Conservation (phyloP, 2,797 vertebrate species). For the Mormyrops boulengeri region DNA sequence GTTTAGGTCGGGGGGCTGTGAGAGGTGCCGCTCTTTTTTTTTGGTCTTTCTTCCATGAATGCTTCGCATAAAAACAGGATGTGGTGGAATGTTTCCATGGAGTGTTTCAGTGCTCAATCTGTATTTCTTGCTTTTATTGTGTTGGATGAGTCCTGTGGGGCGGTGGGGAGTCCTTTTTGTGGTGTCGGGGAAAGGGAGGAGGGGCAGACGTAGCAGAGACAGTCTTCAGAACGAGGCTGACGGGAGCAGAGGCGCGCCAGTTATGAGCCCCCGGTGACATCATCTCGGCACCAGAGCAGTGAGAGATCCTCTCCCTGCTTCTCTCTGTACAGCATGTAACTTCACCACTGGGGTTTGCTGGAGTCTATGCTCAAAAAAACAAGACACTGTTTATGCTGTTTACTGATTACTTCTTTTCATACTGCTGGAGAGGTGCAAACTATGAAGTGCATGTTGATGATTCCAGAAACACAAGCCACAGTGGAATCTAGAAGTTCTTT, state of each 20-base stretch:
- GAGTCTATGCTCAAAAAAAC: conserved; percentile 18
- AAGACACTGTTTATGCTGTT: conserved; percentile 8
- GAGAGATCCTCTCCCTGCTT: conserved; percentile 23
- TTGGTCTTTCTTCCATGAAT: conserved; percentile 1
- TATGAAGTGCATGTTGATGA: neutral
- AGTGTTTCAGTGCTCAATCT: conserved; percentile 11
- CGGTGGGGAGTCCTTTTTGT: neutral
- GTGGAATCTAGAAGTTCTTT: neutral
- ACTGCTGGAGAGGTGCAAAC: neutral
- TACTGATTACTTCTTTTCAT: neutral
- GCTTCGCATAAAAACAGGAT: conserved; percentile 29
- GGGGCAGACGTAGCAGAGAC: conserved; percentile 25
- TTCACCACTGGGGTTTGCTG: conserved; percentile 20
- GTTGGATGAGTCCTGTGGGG: conserved; percentile 15
- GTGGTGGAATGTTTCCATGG: conserved; percentile 27
- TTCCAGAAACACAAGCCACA: neutral
- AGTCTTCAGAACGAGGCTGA: conserved; percentile 20
- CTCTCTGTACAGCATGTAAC: conserved; percentile 19
- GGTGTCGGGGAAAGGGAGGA: neutral
- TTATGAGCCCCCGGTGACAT: conserved; percentile 24
- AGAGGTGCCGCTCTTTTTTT: neutral
- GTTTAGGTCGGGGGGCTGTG: neutral
- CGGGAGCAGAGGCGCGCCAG: conserved; percentile 21
- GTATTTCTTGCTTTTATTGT: conserved; percentile 19
- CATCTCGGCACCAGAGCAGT: conserved; percentile 22